Evolutionary conservation across 1,140 invertebrate genomes (phyloP).

Genomic region (Heliconius nattereri): DNA sequence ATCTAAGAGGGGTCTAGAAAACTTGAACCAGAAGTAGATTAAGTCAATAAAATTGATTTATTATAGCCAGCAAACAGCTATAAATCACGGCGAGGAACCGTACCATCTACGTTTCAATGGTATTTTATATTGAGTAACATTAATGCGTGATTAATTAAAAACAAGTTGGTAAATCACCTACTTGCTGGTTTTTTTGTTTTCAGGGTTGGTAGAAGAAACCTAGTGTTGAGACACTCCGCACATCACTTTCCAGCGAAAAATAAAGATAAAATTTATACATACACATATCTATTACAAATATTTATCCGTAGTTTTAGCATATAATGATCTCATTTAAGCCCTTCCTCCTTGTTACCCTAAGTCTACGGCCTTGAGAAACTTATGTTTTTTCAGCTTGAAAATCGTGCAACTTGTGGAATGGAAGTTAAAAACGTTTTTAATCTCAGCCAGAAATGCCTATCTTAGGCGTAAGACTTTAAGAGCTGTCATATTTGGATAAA

Average conservation of each 20-base stretch:
- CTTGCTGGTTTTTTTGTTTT: background rate
- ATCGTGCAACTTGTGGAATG: constrained; percentile 27
- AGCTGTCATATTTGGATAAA: constrained; percentile 26
- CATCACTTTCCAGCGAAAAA: no score
- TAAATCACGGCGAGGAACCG: constrained; percentile 60
- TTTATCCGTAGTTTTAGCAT: no score
- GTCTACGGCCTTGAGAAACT: constrained; percentile 1
- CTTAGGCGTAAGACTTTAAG: constrained; percentile 24
- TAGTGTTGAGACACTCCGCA: no score
- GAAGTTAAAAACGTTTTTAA: constrained; percentile 29
- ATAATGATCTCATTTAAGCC: constrained; percentile 13
- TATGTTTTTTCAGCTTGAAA: constrained; percentile 8
- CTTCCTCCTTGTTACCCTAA: constrained; percentile 25
- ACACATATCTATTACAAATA: no score
- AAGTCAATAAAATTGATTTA: constrained; percentile 70
- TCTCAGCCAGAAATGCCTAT: constrained; percentile 17
- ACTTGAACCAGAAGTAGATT: constrained; percentile 37
- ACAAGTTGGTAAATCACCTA: background rate
- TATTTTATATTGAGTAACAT: background rate
- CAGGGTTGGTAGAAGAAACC: no score
- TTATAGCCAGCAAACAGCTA: constrained; percentile 63
- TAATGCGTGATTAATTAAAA: background rate
- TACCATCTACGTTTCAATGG: constrained; percentile 36
- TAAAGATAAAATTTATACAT: background rate
- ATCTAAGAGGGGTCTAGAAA: constrained; percentile 9